Percentiles rank a stretch among this genome's conserved stretches.
These are phyloP conservation scores for Caenorhabditis zanzibari DNA, from an alignment of 2,888 invertebrate species.

Conservation along the genomic window DNA sequence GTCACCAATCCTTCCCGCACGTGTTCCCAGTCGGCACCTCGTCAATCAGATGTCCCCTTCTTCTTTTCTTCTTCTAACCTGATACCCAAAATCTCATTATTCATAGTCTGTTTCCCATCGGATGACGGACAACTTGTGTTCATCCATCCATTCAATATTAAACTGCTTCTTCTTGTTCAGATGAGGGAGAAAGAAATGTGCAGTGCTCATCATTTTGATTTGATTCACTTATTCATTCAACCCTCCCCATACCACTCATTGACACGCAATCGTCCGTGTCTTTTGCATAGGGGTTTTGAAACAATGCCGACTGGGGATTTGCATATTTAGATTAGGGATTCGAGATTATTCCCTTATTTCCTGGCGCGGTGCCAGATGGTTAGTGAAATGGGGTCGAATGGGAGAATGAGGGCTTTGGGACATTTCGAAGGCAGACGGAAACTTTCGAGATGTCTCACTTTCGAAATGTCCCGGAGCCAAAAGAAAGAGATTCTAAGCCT, in stretches of 20 bases:
- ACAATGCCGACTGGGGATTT: conserved; percentile 41
- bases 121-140: conserved; percentile 61
- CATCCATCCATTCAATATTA: conserved; percentile 52
- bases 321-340: conserved; percentile 24
- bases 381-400: not conserved
- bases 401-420: not conserved
- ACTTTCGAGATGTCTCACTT: no score
- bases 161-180: conserved; percentile 46
- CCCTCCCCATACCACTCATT: conserved; percentile 25
- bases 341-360: conserved; percentile 4
- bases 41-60: conserved; percentile 57
- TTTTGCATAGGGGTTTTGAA: conserved; percentile 35
- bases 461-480: no score
- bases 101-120: conserved; percentile 61
- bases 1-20: conserved; percentile 56
- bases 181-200: not conserved
- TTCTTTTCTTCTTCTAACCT: conserved; percentile 45
- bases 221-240: conserved; percentile 29
- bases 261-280: conserved; percentile 55
- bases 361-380: conserved; percentile 24
- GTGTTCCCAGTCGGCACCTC: conserved; percentile 62
- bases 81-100: conserved; percentile 67
- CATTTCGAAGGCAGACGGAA: no score
- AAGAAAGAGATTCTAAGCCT: no score
- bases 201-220: conserved; percentile 47